Conservation (phyloP, 2,113 vertebrate genomes). For the Plestiodon gilberti region DNA sequence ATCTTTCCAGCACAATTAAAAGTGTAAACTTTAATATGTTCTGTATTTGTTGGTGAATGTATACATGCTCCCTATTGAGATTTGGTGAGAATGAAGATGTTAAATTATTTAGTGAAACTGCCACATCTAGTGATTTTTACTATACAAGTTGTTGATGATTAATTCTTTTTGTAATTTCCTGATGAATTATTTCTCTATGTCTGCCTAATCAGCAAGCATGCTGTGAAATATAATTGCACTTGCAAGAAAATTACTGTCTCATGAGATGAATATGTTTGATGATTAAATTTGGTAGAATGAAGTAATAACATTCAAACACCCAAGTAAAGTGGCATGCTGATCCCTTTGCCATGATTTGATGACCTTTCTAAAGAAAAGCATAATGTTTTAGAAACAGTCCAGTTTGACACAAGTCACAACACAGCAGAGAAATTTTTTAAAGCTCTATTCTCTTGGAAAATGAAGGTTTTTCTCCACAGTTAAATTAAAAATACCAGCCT, state of each 20-base stretch:
- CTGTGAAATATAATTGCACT: constrained; percentile 85
- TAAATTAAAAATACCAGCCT: constrained; percentile 14
- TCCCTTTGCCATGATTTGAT: constrained; percentile 57
- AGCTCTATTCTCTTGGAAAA: constrained; percentile 7
- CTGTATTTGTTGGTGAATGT: constrained; percentile 45
- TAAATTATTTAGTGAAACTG: constrained; percentile 87
- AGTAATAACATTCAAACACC: constrained; percentile 74
- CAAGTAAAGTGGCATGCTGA: constrained; percentile 45
- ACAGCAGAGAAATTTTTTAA: constrained; percentile 22
- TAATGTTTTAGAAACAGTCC: constrained; percentile 40
- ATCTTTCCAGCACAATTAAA: constrained; percentile 43
- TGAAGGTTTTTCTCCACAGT: neutral
- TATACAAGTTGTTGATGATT: constrained; percentile 81
- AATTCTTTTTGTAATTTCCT: constrained; percentile 88
- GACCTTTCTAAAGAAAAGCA: constrained; percentile 47
- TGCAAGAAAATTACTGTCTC: constrained; percentile 83
- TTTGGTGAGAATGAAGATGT: constrained; percentile 81
- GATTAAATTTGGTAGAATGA: constrained; percentile 85
- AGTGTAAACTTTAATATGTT: constrained; percentile 43
- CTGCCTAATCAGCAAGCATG: constrained; percentile 85
- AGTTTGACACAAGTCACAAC: constrained; percentile 8
- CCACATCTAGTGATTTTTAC: constrained; percentile 78
- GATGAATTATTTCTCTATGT: constrained; percentile 85
- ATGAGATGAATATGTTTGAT: constrained; percentile 83
- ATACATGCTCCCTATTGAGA: constrained; percentile 54